Evolutionary conservation across 2,113 vertebrate genomes (phyloP).

Genomic region (Elanus axillaris): DNA sequence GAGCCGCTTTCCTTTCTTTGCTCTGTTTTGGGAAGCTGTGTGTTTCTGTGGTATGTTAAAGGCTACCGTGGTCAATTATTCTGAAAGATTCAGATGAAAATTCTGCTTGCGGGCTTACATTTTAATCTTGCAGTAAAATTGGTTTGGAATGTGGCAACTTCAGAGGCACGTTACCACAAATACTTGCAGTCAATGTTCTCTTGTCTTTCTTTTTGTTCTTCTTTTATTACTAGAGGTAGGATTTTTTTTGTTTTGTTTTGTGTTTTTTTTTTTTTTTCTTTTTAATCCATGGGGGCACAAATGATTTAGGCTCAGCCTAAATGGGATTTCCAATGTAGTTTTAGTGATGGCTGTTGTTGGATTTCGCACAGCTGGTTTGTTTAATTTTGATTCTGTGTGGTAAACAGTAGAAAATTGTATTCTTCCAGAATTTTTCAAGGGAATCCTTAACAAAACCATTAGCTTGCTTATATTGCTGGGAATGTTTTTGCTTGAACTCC

Average conservation of each 20-base stretch:
- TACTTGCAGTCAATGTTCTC: neutral
- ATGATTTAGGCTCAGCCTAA: neutral
- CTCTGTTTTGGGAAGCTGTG: accelerated
- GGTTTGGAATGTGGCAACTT: neutral
- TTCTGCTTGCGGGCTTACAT: neutral
- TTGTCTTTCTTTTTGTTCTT: neutral
- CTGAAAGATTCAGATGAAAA: neutral
- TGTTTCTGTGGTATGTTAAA: accelerated
- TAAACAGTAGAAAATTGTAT: neutral
- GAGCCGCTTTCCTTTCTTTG: neutral
- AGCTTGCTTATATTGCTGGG: neutral
- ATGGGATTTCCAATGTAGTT: neutral
- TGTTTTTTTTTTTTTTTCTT: too few relatives aligned
- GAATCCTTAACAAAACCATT: neutral
- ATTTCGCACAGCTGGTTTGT: neutral
- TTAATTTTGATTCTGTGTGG: neutral
- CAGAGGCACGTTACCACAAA: accelerated
- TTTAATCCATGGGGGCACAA: neutral
- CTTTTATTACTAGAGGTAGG: neutral
- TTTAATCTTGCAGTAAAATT: neutral
- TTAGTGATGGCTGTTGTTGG: neutral
- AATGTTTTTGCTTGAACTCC: neutral
- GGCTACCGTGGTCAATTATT: neutral
- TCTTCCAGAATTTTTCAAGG: neutral
- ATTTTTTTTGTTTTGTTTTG: too few relatives aligned